Evolutionary conservation across 2,797 vertebrate genomes (phyloP).

Genomic region (Chromobotia macracanthus): DNA sequence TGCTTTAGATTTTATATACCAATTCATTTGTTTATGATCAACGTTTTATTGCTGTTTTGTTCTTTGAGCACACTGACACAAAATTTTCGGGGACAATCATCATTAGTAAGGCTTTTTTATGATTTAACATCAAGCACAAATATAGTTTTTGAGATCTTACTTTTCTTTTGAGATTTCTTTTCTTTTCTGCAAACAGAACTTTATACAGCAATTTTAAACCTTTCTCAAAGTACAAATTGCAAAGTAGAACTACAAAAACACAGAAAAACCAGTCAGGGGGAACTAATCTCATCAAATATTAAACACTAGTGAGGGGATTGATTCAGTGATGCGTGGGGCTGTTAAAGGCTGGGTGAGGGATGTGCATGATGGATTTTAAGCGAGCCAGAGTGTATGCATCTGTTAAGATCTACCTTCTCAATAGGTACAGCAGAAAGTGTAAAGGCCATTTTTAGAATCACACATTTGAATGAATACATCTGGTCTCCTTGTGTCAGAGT

Average conservation of each 20-base stretch:
- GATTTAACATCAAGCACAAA: conserved; percentile 1
- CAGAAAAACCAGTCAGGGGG: conserved; percentile 72
- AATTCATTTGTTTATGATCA: background rate
- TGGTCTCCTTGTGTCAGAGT: background rate
- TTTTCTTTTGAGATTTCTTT: too few species aligned
- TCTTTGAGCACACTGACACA: background rate
- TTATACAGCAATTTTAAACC: background rate
- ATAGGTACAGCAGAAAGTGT: background rate
- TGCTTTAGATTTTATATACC: background rate
- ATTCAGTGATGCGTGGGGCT: conserved; percentile 64
- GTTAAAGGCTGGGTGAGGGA: conserved; percentile 55
- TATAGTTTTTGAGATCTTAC: background rate
- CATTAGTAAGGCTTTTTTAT: background rate
- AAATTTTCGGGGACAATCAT: background rate
- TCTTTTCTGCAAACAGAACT: too few species aligned
- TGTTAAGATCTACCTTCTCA: conserved; percentile 10
- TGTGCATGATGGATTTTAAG: conserved; percentile 18
- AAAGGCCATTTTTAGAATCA: background rate
- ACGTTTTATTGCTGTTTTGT: background rate
- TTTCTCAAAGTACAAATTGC: conserved; percentile 6
- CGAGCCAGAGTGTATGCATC: conserved; percentile 27
- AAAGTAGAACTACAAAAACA: conserved; percentile 56
- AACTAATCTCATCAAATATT: conserved; percentile 86
- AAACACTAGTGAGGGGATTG: conserved; percentile 71
- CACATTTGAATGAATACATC: background rate